phyloP scores from a whole-genome alignment of 2,888 invertebrate species.

The Drosophila acutilabella region DNA sequence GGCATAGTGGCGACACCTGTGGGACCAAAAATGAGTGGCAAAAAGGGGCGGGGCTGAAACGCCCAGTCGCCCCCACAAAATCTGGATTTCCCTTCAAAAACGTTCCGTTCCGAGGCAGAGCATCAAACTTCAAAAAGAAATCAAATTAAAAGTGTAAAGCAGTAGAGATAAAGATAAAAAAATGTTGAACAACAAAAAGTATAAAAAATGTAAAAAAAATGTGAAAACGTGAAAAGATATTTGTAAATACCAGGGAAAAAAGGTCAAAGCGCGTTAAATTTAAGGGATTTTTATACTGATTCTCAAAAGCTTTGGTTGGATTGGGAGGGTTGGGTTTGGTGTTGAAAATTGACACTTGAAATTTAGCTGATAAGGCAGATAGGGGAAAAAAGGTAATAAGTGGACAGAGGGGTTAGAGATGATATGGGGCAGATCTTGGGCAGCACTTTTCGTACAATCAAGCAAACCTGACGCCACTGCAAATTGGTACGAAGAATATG shows the following conservation, averaged over 20 bases:
- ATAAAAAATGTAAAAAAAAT: constrained; percentile 31
- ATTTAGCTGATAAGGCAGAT: constrained; percentile 45
- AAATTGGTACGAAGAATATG: constrained; percentile 30
- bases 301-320: background rate
- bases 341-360: constrained; percentile 77
- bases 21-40: constrained; percentile 37
- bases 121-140: constrained; percentile 79
- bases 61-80: background rate
- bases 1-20: constrained; percentile 76
- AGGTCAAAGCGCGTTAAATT: constrained; percentile 76
- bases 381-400: background rate
- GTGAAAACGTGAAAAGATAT: constrained; percentile 59
- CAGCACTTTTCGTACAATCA: constrained; percentile 60
- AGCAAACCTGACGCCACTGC: constrained; percentile 67
- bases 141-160: constrained; percentile 78
- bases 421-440: background rate
- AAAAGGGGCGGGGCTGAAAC: constrained; percentile 26
- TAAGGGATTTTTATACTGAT: constrained; percentile 57
- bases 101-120: constrained; percentile 38
- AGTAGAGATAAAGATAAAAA: constrained; percentile 59
- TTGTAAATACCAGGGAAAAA: constrained; percentile 66
- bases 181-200: constrained; percentile 36
- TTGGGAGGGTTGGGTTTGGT: constrained; percentile 67
- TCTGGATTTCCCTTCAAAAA: constrained; percentile 11
- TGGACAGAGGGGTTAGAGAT: background rate